Evolutionary conservation across 2,797 vertebrate genomes (phyloP), one percentile per base, ranked within the genome.

Genomic region (Gallinago stenura): DNA sequence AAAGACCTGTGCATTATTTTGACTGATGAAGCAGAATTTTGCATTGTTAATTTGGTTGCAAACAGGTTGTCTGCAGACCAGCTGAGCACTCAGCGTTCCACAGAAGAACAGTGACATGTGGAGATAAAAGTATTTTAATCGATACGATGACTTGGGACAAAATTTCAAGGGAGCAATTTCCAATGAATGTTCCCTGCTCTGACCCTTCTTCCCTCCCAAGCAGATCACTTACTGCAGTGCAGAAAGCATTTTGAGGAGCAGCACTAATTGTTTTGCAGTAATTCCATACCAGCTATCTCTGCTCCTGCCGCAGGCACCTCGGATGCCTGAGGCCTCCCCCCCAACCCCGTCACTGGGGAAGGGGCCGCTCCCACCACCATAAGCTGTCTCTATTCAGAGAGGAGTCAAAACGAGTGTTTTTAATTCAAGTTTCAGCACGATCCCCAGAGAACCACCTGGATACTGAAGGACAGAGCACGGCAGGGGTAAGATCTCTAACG

Each of bases 381-480:
- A 69, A 81, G 60, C n/a, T 1, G 2, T 37, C 1, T 2, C 72
- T 46, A 46, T 77, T 56, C 93, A 97, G 95, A 96, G 95, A 95
- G 95, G 83, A 96, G 88, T 94, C 95, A 95, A 97, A 95, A 95
- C 24, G 70, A 87, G 26, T 37, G 35, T 54, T 93, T 90, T 20
- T 8, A 72, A 79, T 79, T 69, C 43, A 72, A 82, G 37, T 72
- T 90, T 56, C n/a, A 62, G 60, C 24, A 33, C 64, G 66, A 90
- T 61, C 71, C 81, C 83, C 75, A 76, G 45, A 90, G 53, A 89
- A 73, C 60, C 53, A 71, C 75, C 77, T 8, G 1, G 3, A 26
- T 86, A 87, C 65, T 65, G 86, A 72, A 39, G 46, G 90, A 93
- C 3, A 93, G 78, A 96, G 83, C n/a, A 82, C 54, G 66, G 87